Conservation (phyloP, 2,113 vertebrate species). For the Uropsilus gracilis region DNA sequence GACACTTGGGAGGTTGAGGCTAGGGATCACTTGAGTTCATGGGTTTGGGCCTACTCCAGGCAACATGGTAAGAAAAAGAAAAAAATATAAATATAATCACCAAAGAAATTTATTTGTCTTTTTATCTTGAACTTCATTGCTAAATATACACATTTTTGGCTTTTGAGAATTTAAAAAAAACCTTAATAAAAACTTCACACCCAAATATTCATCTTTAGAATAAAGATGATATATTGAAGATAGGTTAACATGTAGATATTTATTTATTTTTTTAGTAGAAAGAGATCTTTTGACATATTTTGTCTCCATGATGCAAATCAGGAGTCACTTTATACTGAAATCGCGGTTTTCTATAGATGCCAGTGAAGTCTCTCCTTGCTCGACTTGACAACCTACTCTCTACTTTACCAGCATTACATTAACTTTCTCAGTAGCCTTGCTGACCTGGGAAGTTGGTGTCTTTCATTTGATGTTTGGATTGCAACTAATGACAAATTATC, state of each 20-base stretch:
- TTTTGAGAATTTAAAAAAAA: not conserved
- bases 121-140: not conserved
- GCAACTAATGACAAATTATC: conserved; percentile 74
- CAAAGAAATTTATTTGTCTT: too few relatives aligned
- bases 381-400: conserved; percentile 71
- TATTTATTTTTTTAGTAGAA: not conserved
- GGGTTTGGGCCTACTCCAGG: too few relatives aligned
- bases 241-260: not conserved
- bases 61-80: too few relatives aligned
- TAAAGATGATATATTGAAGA: not conserved
- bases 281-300: not conserved
- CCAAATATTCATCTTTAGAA: not conserved
- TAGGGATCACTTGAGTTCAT: too few relatives aligned
- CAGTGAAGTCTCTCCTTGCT: conserved; percentile 73
- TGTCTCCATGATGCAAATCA: conserved; percentile 25
- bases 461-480: conserved; percentile 76
- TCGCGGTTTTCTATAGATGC: conserved; percentile 54
- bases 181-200: not conserved
- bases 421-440: conserved; percentile 80
- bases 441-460: conserved; percentile 72
- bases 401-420: conserved; percentile 71
- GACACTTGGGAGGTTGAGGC: too few relatives aligned
- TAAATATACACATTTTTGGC: not conserved
- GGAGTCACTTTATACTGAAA: conserved; percentile 57
- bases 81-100: too few relatives aligned